Base-by-base conservation (phyloP, 2,888 invertebrate genomes). In the Trissolcus japonicus region DNA sequence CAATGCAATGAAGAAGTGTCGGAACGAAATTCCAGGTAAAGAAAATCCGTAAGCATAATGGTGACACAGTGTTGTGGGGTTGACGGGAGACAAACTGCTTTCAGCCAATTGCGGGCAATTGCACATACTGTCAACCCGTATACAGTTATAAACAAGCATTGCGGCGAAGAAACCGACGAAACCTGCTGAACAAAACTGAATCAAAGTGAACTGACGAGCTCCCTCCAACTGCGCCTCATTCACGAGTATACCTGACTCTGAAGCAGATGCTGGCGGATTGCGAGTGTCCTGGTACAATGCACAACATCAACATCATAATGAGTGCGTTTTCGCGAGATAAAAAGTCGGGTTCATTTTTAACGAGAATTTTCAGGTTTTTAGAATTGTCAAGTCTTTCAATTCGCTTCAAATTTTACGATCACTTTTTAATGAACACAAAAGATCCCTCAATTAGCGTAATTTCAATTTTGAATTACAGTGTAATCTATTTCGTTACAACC, bases 151-250 rank as follows among this genome's bases (percentile, higher is more conserved):
- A 74, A 16, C 60, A 54, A 43, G 46, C 40, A 46, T n/a, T 41
- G 68, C 35, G 46, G 54, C 43, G 68, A 69, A 69, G 48, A 62
- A 62, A 67, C 56, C 65, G 60, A 65, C 76, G 40, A 75, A 53
- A 75, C 68, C 68, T 54, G 60, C 48, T 66, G 66, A 65, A 66
- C 40, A 54, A n/a, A 69, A 66, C 51, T 40, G 61, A 61, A 66
- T 66, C 66, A 60, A 61, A 76, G 66, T 51, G 56, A 69, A 51
- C 65, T 65, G 69, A 69, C 76, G 55, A 69, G 55, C 55, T 54
- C 16, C 13, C 29, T 16, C 40, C 59, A 11, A 53, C 13, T 13
- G 17, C 19, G 48, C 43, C 50, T 57, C 56, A 57, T 50, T 57
- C 67, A 51, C 50, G 17, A 69, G 50, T 69, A n/a, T n/a, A 69